These are phyloP conservation scores for Herpailurus yagouaroundi DNA, from an alignment of 2,113 vertebrate species.

Conservation along the genomic window DNA sequence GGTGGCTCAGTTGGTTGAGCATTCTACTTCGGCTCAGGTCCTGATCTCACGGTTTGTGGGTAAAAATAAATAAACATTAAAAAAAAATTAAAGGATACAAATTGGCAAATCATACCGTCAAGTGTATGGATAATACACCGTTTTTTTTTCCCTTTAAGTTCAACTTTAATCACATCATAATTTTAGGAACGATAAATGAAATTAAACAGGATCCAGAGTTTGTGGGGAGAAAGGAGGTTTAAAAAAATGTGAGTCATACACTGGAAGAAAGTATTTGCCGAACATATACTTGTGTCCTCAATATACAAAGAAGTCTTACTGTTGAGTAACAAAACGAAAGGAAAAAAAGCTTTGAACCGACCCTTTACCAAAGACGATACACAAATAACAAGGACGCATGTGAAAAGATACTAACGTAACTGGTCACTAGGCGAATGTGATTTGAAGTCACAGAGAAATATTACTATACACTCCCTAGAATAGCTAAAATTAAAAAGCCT, in stretches of 20 bases:
- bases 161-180: not conserved
- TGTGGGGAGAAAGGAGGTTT: not conserved
- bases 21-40: too few relatives aligned
- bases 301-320: not conserved
- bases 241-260: not conserved
- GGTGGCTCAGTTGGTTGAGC: too few relatives aligned
- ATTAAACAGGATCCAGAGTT: not conserved
- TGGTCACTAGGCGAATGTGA: not conserved
- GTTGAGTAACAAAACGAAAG: not conserved
- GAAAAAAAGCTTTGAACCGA: not conserved
- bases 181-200: not conserved
- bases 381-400: not conserved
- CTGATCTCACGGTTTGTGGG: too few relatives aligned
- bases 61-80: too few relatives aligned
- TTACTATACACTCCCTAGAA: not conserved
- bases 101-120: not conserved
- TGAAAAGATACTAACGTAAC: not conserved
- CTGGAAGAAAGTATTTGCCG: constrained; percentile 3
- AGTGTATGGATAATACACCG: not conserved
- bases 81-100: not conserved
- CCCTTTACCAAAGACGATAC: not conserved
- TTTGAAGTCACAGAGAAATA: not conserved
- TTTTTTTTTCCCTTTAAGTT: not conserved
- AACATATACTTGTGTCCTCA: not conserved
- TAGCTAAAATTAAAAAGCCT: not conserved